phyloP scores from a whole-genome alignment of 2,113 vertebrate species.

The Turnix velox region DNA sequence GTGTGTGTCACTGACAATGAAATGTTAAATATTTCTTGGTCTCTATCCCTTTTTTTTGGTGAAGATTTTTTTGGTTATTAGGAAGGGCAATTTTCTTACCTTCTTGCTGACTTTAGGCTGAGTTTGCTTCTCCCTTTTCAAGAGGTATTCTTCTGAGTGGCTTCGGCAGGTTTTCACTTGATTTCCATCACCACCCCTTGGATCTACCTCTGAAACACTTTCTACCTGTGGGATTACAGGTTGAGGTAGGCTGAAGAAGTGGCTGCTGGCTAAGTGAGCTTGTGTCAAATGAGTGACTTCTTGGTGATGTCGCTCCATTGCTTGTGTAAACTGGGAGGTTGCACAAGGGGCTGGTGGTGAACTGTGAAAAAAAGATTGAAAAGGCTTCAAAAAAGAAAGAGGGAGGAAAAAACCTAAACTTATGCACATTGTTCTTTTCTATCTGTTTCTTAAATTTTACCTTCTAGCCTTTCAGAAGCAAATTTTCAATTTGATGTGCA shows the following conservation, averaged over 20 bases:
- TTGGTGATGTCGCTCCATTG: not conserved
- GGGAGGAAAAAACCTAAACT: not conserved
- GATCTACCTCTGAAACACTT: constrained; percentile 8
- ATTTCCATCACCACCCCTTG: not conserved
- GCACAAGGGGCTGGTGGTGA: not conserved
- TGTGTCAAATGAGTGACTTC: not conserved
- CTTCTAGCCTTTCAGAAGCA: not conserved
- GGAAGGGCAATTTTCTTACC: constrained; percentile 65
- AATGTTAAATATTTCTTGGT: not conserved
- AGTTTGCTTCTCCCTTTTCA: constrained; percentile 71
- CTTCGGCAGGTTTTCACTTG: constrained; percentile 16
- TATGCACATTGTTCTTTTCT: not conserved
- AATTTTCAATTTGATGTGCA: not conserved
- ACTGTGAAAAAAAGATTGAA: not conserved
- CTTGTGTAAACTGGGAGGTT: not conserved
- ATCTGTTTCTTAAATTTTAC: not conserved
- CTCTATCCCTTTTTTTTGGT: not conserved
- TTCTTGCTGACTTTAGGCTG: constrained; percentile 64
- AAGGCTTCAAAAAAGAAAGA: constrained; percentile 1
- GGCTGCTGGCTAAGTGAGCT: not conserved
- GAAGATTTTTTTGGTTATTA: not conserved
- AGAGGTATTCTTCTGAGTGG: constrained; percentile 74
- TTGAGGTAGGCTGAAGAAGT: constrained; percentile 62
- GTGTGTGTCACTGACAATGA: not conserved
- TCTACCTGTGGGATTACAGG: constrained; percentile 49